Conservation (phyloP, 2,113 vertebrate genomes). For the Porphyrio hochstetteri region DNA sequence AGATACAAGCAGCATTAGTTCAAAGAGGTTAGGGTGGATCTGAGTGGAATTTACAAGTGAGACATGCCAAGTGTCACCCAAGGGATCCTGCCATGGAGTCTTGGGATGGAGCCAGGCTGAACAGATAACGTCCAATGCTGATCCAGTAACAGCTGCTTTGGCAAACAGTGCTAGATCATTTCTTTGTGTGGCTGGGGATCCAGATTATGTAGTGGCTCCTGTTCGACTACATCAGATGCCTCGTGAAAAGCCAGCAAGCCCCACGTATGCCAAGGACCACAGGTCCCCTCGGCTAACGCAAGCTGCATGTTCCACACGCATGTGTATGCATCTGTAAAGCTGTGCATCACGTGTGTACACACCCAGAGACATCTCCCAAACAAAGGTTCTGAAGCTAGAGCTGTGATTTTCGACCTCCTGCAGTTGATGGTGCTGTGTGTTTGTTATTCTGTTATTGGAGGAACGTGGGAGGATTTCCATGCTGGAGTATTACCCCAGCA, state of each 20-base stretch:
- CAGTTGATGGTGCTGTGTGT: background rate
- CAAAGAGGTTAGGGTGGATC: background rate
- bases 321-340: background rate
- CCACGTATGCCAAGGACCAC: background rate
- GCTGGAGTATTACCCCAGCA: background rate
- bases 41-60: background rate
- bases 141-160: background rate
- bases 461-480: background rate
- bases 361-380: background rate
- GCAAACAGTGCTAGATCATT: background rate
- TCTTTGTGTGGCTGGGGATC: background rate
- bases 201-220: background rate
- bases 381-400: background rate
- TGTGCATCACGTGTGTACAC: background rate
- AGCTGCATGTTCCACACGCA: background rate
- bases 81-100: background rate
- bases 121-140: background rate
- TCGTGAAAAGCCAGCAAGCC: background rate
- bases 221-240: background rate
- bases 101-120: background rate
- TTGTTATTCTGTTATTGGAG: background rate
- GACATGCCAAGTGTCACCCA: background rate
- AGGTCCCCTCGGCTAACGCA: background rate
- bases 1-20: background rate
- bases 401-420: background rate